Evolutionary conservation across 1,140 invertebrate species (phyloP), one percentile per base, ranked within the genome.

Genomic region (Medauroidea extradentata): DNA sequence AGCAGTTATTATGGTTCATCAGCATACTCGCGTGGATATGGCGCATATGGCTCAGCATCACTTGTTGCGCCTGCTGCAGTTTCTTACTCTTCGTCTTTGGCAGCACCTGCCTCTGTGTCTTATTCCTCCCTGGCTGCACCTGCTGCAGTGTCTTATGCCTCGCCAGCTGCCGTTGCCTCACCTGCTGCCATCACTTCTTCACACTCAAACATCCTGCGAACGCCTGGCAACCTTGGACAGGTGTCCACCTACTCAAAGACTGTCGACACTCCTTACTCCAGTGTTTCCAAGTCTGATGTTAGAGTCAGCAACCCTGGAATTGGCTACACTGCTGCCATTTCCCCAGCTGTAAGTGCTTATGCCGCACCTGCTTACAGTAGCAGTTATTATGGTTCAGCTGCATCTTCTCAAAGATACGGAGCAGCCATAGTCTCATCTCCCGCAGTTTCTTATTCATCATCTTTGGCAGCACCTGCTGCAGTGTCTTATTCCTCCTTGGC

Each of bases 141-240:
- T 27, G 49, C 19, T 57, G 56, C 42, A 75, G 76, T 23, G 72
- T 80, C 19, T 66, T 80, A 16, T 78, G 78, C 56, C 77, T 81
- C 39, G 51, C 49, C 29, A 84, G 85, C 68, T 85, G 83, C 1
- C 83, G 84, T 21, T 84, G 84, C 3, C 82, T 34, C 29, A 7
- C 29, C 29, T 34, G 29, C 62, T 29, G 62, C 62, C 53, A 51
- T 64, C 54, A 50, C 50, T 39, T 57, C 62, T 18, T 52, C 48
- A 27, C 42, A 44, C 25, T 51, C 53, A 41, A 61, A 64, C 54
- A 64, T 60, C 59, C 59, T 64, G 49, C 46, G 62, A 18, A 62
- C 43, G 39, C 48, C 38, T 53, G 62, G 62, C 14, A 62, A 62
- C 42, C 43, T 62, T 16, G 59, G 60, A 49, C 60, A 61, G 50